Evolutionary conservation across 2,888 invertebrate genomes (phyloP).

Genomic region (Zootermopsis nevadensis): DNA sequence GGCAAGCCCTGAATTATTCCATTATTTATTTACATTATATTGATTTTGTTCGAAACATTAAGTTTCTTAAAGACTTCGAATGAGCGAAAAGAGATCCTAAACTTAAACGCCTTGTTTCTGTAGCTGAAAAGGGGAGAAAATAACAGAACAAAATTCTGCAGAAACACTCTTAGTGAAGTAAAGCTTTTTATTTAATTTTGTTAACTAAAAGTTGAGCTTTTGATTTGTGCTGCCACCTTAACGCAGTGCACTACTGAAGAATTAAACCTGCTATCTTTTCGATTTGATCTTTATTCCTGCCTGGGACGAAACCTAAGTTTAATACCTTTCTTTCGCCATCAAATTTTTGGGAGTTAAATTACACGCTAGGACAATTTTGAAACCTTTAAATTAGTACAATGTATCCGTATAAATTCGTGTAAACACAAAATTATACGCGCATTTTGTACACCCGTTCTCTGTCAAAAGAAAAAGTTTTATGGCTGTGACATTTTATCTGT

Average conservation of each 20-base stretch:
- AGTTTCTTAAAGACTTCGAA: not conserved
- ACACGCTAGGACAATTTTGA: too few species aligned
- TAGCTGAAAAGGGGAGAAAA: not conserved
- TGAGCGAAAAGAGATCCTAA: not conserved
- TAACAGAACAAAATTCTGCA: not conserved
- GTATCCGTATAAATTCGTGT: too few species aligned
- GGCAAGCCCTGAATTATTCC: not conserved
- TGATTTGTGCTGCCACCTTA: not conserved
- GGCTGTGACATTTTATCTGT: too few species aligned
- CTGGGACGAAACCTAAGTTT: not conserved
- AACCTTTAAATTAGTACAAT: too few species aligned
- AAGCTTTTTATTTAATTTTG: not conserved
- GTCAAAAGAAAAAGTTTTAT: too few species aligned
- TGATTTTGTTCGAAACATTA: not conserved
- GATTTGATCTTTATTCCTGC: not conserved
- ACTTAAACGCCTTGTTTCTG: not conserved
- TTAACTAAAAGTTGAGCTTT: not conserved
- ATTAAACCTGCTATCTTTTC: not conserved
- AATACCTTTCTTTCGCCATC: not conserved
- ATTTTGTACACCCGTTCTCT: too few species aligned
- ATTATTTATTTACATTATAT: not conserved
- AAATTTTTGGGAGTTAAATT: not conserved
- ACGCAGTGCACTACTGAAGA: not conserved
- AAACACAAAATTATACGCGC: too few species aligned
- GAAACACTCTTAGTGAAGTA: not conserved